Base-by-base conservation (phyloP, 2,797 vertebrate genomes). In the Crossoptilon crossoptilon region DNA sequence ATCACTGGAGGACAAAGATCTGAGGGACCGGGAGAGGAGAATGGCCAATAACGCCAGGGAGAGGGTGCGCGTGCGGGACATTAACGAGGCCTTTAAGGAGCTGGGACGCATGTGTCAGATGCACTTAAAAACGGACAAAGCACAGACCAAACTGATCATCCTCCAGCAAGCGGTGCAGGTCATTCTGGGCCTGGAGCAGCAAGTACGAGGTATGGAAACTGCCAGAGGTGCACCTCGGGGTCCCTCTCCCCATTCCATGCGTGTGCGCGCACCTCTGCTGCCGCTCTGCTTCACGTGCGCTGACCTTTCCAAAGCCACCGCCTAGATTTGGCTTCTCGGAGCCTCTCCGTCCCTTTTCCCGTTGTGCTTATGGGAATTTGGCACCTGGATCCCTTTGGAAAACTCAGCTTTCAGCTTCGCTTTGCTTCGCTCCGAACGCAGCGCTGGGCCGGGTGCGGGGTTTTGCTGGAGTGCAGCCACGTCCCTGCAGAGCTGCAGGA, bases 41-140 rank as follows among this genome's bases (percentile, higher is more conserved):
- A 98, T 98, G 97, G 99, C 99, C 97, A 99, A 99, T 99, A 99
- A 99, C 97, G 98, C 99, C 91, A 98, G 99, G 97, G 99, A 99
- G 90, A 98, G 99, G 96, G 99, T 99, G 97, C 99, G 99, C 13
- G 99, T 99, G 96, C 99, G 99, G 31, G 99, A 99, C 98, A 99
- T 99, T 98, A 99, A 99, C 97, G 99, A 99, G 98, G 99, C 99
- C 97, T 99, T 99, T 99, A 99, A 99, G 97, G 99, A 99, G 95
- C 98, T 99, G 98, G 99, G 99, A 98, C 99, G 99, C 97, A 99
- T 99, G 99, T 98, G 98, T 98, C 99, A 99, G 98, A 97, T 99
- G 98, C 99, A 99, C 98, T 98, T 99, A 98, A 99, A 99, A 98
- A 99, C 98, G 97, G 99, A 99, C 98, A 99, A 99, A 98, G 99